Conservation (phyloP, 92 coral and sea anemone species). For the Paragorgia papillata region DNA sequence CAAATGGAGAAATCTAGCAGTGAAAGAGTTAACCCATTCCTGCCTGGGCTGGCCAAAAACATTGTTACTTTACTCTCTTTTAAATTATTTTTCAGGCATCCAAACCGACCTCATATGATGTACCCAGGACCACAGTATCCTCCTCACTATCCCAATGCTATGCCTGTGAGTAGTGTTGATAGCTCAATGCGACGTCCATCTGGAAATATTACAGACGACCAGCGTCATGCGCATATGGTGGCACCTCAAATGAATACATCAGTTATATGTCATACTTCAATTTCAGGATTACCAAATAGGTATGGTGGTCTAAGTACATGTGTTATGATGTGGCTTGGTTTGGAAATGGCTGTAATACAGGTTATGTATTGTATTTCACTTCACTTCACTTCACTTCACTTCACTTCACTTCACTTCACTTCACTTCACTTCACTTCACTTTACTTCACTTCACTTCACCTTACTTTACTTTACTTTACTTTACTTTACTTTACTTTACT, state of each 20-base stretch:
- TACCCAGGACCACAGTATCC: conserved; percentile 78
- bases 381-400: conserved; percentile 21
- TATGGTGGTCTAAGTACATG: conserved; percentile 6
- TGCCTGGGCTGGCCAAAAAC: too few species aligned
- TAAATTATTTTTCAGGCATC: conserved; percentile 69
- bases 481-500: neutral
- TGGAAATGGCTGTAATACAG: too few species aligned
- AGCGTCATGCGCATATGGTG: conserved; percentile 75
- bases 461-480: neutral
- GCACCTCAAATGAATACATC: conserved; percentile 97
- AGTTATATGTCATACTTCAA: conserved; percentile 80
- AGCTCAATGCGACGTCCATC: conserved; percentile 82
- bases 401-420: neutral
- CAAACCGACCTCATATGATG: conserved; percentile 62
- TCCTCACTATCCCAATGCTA: conserved; percentile 85
- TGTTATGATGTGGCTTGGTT: too few species aligned
- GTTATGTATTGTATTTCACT: conserved; percentile 6
- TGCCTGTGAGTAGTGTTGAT: conserved; percentile 83
- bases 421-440: neutral
- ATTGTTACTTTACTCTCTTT: too few species aligned
- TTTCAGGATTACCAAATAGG: conserved; percentile 80
- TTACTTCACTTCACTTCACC: neutral
- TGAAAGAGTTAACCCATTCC: too few species aligned
- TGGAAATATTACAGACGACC: conserved; percentile 83
- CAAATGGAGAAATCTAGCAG: too few species aligned